Evolutionary conservation across 2,797 vertebrate species (phyloP).

Genomic region (Sebastes melanostomus): DNA sequence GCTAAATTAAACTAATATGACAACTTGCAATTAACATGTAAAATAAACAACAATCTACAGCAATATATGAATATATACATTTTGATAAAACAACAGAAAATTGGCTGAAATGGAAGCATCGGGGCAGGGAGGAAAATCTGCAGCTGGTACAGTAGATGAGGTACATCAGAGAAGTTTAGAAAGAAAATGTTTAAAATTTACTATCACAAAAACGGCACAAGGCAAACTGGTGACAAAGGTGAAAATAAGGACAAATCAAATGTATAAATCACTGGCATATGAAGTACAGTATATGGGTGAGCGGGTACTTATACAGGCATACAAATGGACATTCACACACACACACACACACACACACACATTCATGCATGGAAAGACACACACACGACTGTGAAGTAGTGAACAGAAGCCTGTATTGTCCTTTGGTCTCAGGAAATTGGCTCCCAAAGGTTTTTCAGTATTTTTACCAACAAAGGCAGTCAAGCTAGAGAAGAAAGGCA

Average conservation of each 20-base stretch:
- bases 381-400: not conserved
- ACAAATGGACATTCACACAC: not conserved
- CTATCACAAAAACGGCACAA: too few relatives aligned
- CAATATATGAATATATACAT: not conserved
- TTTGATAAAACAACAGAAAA: not conserved
- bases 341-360: not conserved
- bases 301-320: not conserved
- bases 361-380: not conserved
- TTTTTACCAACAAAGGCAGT: conserved; percentile 43
- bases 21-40: not conserved
- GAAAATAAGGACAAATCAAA: conserved; percentile 45
- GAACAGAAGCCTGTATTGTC: conserved; percentile 29
- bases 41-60: not conserved
- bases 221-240: conserved; percentile 47
- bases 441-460: conserved; percentile 56
- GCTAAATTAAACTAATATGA: not conserved
- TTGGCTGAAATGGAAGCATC: not conserved
- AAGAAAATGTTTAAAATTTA: too few relatives aligned
- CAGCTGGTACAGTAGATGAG: not conserved
- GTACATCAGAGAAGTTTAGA: not conserved
- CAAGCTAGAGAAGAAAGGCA: conserved; percentile 23
- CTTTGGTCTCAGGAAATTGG: conserved; percentile 61
- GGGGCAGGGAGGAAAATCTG: not conserved
- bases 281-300: not conserved
- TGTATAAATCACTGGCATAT: conserved; percentile 21